phyloP scores from a whole-genome alignment of 2,113 vertebrate genomes.

The Colius striatus region DNA sequence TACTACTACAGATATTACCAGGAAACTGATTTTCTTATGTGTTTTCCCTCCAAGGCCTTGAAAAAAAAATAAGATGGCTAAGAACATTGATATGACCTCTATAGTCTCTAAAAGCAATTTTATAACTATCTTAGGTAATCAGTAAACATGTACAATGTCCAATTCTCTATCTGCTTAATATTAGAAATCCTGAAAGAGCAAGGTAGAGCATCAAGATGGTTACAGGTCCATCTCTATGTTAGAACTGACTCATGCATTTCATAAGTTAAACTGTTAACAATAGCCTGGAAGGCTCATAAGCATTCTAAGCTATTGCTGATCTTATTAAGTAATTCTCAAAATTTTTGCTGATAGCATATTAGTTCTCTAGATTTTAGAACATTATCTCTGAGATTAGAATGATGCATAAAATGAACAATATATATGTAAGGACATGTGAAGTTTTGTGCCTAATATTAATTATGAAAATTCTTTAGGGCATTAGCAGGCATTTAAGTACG shows the following conservation, averaged over 20 bases:
- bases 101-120: not conserved
- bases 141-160: not conserved
- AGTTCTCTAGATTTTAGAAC: not conserved
- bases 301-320: not conserved
- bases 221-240: not conserved
- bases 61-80: not conserved
- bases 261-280: not conserved
- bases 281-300: not conserved
- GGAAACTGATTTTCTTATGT: not conserved
- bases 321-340: not conserved
- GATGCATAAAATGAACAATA: not conserved
- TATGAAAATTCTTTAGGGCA: not conserved
- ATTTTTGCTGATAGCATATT: not conserved
- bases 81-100: not conserved
- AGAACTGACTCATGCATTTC: not conserved
- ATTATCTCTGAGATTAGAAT: not conserved
- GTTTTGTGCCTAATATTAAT: not conserved
- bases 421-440: not conserved
- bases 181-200: not conserved
- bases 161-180: constrained; percentile 5
- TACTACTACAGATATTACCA: not conserved
- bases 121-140: not conserved
- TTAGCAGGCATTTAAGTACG: not conserved
- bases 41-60: not conserved
- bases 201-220: not conserved